phyloP scores from a whole-genome alignment of 2,888 invertebrate genomes.

The Erannis defoliaria region DNA sequence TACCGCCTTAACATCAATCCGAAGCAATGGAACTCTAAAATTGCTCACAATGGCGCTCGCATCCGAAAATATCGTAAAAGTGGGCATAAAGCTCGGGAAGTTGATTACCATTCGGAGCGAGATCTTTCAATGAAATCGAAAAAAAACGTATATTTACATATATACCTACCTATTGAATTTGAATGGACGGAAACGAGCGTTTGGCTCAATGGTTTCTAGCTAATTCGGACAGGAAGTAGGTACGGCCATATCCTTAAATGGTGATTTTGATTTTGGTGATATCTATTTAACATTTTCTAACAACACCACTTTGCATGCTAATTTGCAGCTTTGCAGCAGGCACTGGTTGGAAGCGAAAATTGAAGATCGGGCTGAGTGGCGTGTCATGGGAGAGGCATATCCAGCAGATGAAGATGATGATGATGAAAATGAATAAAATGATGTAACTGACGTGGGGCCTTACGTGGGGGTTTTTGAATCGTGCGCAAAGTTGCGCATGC shows the following conservation, averaged over 20 bases:
- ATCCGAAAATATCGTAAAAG: conserved; percentile 41
- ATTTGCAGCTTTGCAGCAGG: too few species aligned
- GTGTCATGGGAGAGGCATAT: too few species aligned
- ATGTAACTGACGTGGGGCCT: too few species aligned
- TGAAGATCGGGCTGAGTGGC: too few species aligned
- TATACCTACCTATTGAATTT: conserved; percentile 51
- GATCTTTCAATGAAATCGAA: conserved; percentile 65
- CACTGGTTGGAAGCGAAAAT: too few species aligned
- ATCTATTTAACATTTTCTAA: not conserved
- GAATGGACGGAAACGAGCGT: conserved; percentile 78
- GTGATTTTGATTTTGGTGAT: conserved; percentile 20
- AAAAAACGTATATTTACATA: conserved; percentile 59
- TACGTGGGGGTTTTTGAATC: too few species aligned
- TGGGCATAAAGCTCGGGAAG: conserved; percentile 44
- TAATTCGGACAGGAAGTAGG: conserved; percentile 53
- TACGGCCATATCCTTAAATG: conserved; percentile 48
- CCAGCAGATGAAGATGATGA: too few species aligned
- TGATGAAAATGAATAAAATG: too few species aligned
- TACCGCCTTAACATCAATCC: conserved; percentile 15
- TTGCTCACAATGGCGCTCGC: conserved; percentile 27
- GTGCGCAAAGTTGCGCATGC: too few species aligned
- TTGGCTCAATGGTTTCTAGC: conserved; percentile 70
- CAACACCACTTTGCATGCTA: too few species aligned
- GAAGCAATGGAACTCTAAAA: conserved; percentile 17
- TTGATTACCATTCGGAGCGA: conserved; percentile 57